Evolutionary conservation across 2,797 vertebrate species (phyloP).

Genomic region (Micromesistius poutassou): DNA sequence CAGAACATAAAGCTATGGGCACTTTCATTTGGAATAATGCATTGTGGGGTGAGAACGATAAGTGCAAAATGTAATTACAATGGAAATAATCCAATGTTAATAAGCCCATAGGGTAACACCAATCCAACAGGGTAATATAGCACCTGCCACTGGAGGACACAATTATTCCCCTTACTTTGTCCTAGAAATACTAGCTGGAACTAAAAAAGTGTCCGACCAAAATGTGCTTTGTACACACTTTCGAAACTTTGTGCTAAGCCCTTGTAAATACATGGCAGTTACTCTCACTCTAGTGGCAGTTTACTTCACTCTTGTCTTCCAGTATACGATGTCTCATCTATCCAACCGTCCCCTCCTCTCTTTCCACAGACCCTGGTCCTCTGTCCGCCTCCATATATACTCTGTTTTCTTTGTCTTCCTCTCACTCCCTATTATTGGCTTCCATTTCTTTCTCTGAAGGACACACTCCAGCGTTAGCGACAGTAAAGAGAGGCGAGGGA

Average conservation of each 20-base stretch:
- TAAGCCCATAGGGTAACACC: not conserved
- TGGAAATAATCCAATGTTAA: not conserved
- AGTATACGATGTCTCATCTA: not conserved
- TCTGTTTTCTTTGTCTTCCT: not conserved
- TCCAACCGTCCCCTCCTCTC: not conserved
- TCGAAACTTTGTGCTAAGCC: not conserved
- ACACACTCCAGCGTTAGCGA: not conserved
- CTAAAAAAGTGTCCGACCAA: not conserved
- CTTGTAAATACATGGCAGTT: slow-evolving; percentile 7
- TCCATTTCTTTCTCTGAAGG: slow-evolving; percentile 9
- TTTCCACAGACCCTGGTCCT: not conserved
- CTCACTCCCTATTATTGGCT: not conserved
- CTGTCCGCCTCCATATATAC: not conserved
- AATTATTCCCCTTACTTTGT: not conserved
- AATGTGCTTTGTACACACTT: not conserved
- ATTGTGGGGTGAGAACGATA: not conserved
- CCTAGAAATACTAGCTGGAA: not conserved
- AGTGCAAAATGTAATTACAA: not conserved
- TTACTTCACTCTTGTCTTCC: slow-evolving; percentile 1
- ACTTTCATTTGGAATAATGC: not conserved
- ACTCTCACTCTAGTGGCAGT: not conserved
- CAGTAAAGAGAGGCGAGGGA: not conserved
- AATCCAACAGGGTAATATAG: slow-evolving; percentile 1
- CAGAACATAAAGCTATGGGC: not conserved
- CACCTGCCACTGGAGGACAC: not conserved